A percentile compares a stretch with the other conserved stretches of the same genome.
Evolutionary conservation across 1,140 invertebrate genomes (phyloP).

Genomic region (Drosophila sp.): DNA sequence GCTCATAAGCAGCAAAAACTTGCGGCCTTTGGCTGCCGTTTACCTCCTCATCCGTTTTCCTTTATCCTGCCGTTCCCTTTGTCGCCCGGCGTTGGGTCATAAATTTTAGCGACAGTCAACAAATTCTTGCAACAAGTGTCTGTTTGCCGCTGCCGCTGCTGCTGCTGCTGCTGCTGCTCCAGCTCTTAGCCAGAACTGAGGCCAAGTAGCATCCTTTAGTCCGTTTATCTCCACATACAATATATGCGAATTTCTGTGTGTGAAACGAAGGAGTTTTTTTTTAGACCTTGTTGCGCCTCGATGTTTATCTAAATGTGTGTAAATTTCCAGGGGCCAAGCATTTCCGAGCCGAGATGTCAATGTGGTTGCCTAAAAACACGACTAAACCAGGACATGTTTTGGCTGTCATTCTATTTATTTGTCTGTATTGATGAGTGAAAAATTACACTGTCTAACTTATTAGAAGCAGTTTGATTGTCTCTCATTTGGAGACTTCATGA

Average conservation of each 20-base stretch:
- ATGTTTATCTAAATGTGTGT: conserved; percentile 47
- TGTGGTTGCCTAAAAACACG: no score
- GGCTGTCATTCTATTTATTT: background rate
- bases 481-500: background rate
- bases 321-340: conserved; percentile 16
- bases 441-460: no score
- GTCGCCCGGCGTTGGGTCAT: conserved; percentile 61
- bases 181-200: background rate
- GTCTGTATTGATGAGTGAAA: background rate
- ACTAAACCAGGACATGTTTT: background rate
- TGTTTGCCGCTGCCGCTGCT: conserved; percentile 36
- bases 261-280: conserved; percentile 37
- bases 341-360: background rate
- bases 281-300: conserved; percentile 55
- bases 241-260: no score
- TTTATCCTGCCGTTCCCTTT: conserved; percentile 34
- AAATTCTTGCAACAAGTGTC: conserved; percentile 84
- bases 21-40: conserved; percentile 34
- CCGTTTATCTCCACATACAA: conserved; percentile 1
- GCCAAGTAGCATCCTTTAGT: conserved; percentile 19
- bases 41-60: conserved; percentile 26
- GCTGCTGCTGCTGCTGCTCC: no score
- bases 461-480: background rate
- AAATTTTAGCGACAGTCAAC: conserved; percentile 84
- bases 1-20: conserved; percentile 49